Percentiles rank a stretch among this genome's conserved stretches.
phyloP scores from a whole-genome alignment of 2,113 vertebrate species.

The Telmatochromis sp. region DNA sequence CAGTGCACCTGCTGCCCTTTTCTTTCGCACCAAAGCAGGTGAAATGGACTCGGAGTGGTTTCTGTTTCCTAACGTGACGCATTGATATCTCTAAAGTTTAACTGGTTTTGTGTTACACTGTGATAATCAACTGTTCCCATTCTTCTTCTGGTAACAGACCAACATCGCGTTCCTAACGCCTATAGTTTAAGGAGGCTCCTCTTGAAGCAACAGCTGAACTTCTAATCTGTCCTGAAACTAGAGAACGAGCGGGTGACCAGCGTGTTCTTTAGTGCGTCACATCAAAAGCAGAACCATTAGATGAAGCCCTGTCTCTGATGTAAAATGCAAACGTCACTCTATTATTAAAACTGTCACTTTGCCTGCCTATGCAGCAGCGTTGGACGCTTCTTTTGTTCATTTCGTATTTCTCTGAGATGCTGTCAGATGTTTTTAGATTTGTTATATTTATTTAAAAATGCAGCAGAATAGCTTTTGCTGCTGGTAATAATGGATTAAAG shows the following conservation, averaged over 20 bases:
- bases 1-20: background rate
- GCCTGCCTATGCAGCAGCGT: background rate
- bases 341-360: background rate
- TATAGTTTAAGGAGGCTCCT: background rate
- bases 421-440: background rate
- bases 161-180: background rate
- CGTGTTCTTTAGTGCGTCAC: background rate
- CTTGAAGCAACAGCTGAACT: background rate
- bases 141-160: background rate
- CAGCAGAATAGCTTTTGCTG: background rate
- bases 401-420: background rate
- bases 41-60: background rate
- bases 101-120: background rate
- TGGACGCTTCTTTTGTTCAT: background rate
- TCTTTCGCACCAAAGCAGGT: background rate
- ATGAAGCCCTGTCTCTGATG: background rate
- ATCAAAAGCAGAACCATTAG: background rate
- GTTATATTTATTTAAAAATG: background rate
- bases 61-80: background rate
- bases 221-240: background rate
- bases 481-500: background rate
- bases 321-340: background rate
- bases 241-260: background rate
- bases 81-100: background rate
- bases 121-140: background rate